A percentile compares a stretch with the other conserved stretches of the same genome.
phyloP scores from a whole-genome alignment of 2,113 vertebrate genomes.

The Anolis carolinensis region DNA sequence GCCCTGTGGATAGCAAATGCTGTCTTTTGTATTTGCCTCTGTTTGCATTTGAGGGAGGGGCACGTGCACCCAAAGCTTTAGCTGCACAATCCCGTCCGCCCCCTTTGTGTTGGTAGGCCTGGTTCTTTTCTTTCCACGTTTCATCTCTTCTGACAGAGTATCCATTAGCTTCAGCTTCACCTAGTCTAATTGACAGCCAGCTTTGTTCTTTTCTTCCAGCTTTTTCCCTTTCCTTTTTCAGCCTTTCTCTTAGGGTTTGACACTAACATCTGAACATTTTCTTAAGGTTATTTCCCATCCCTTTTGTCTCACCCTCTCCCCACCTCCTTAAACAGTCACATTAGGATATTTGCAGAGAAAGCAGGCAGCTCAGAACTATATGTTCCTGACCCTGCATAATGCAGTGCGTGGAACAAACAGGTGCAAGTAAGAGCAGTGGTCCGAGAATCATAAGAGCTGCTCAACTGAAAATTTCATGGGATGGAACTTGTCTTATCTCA shows the following conservation, averaged over 20 bases:
- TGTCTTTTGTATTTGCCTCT: constrained; percentile 19
- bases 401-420: not conserved
- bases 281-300: constrained; percentile 3
- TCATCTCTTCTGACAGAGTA: constrained; percentile 54
- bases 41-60: constrained; percentile 36
- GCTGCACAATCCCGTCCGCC: constrained; percentile 51
- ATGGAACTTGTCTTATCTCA: not conserved
- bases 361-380: not conserved
- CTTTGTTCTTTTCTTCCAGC: constrained; percentile 60
- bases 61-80: constrained; percentile 36
- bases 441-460: not conserved
- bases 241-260: not conserved
- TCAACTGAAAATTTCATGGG: not conserved
- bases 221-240: constrained; percentile 49
- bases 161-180: constrained; percentile 57
- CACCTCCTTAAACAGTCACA: not conserved
- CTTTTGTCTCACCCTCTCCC: not conserved
- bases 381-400: not conserved
- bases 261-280: not conserved
- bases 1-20: not conserved
- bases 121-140: constrained; percentile 31
- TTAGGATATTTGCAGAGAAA: not conserved
- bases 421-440: not conserved
- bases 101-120: constrained; percentile 35
- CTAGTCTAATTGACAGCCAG: constrained; percentile 68